Evolutionary conservation across 2,113 vertebrate genomes (phyloP).

Genomic region (Grammomys surdaster): DNA sequence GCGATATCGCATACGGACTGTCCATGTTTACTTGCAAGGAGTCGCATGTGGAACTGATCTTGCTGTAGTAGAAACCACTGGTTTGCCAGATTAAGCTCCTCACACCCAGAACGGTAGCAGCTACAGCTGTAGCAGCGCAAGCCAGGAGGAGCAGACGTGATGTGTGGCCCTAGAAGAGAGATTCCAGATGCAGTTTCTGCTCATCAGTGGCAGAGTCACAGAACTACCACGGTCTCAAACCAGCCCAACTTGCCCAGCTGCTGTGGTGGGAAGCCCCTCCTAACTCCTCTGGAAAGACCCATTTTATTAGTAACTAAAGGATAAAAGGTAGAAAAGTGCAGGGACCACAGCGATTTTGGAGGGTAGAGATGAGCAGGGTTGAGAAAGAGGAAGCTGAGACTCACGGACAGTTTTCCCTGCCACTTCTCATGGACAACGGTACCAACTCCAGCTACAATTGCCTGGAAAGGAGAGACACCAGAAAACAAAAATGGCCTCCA

Average conservation of each 20-base stretch:
- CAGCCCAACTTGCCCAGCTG: neutral
- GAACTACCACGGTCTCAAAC: neutral
- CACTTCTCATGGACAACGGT: slow-evolving; percentile 50
- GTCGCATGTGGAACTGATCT: neutral
- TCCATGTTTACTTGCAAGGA: fast-evolving
- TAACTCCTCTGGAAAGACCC: neutral
- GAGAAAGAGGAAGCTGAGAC: neutral
- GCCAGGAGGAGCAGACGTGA: slow-evolving; percentile 56
- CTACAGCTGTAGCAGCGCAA: neutral
- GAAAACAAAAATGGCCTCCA: neutral
- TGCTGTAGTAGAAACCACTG: fast-evolving
- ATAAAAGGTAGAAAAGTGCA: neutral
- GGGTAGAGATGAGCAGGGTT: neutral
- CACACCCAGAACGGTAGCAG: slow-evolving; percentile 21
- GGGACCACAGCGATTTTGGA: neutral
- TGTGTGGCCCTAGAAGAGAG: neutral
- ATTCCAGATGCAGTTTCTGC: neutral
- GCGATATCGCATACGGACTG: fast-evolving
- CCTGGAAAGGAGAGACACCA: slow-evolving; percentile 52
- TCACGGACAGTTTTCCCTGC: slow-evolving; percentile 55
- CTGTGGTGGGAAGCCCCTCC: neutral
- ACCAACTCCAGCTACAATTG: slow-evolving; percentile 48
- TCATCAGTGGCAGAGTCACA: neutral
- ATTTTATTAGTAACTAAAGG: neutral
- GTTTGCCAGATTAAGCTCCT: slow-evolving; percentile 22